Evolutionary conservation across 2,113 vertebrate species (phyloP), one percentile per base, ranked within the genome.

Genomic region (Percopsis transmontana): DNA sequence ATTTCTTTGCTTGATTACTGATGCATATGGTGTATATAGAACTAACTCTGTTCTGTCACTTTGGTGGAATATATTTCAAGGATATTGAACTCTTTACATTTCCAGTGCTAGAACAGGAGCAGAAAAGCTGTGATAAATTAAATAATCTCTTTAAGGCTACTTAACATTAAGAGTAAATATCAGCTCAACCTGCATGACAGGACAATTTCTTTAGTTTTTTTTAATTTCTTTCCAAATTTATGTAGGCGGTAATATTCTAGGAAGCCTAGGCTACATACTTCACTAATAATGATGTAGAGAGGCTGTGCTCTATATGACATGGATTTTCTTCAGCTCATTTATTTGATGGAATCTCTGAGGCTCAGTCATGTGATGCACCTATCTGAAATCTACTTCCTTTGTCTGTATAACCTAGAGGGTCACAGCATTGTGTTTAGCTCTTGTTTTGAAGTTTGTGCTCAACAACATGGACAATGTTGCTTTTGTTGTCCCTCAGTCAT

Each of bases 381-480:
- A 70, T 65, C 61, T 78, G 56, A 76, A 85, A 62, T 78, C 74
- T 70, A 56, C 68, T 72, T 79, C 74, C 76, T 80, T 80, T 85
- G 81, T 85, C 63, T 81, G 78, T 67, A 68, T 83, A 79, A 88
- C 85, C 85, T 81, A 66, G 0, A 64, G 62, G 88, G 83, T 83
- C 85, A 81, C 33, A 0, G 81, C 73, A 90, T 89, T 90, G 87
- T 89, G 69, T 84, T 71, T 55, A 11, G 76, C 70, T 47, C 68
- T 82, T 86, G 85, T 89, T 89, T 87, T 81, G 65, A 81, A 76
- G 74, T 64, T 74, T 67, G 64, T 82, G 72, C 60, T 66, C 69
- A 62, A 66, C 70, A 70, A 79, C 67, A 77, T 24, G 38, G 72
- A 89, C 87, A 89, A 87, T 76, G 75, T 79, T 74, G 66, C 71